Evolutionary conservation across 2,113 vertebrate genomes (phyloP).

Genomic region (Ophiodon elongatus): DNA sequence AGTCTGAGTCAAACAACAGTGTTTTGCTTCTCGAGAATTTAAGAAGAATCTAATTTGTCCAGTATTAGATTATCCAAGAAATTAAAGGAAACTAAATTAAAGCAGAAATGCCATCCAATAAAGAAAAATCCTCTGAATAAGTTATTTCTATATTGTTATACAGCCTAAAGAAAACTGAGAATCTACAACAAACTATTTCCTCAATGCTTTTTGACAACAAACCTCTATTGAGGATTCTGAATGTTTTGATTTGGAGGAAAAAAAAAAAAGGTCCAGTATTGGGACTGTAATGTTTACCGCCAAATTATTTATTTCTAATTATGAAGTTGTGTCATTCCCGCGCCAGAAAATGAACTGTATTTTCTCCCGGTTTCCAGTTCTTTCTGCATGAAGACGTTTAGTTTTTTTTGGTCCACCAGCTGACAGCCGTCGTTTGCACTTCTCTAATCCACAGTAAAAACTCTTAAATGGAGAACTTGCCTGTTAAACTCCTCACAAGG

Average conservation of each 20-base stretch:
- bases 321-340: neutral
- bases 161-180: neutral
- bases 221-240: too few relatives aligned
- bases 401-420: neutral
- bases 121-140: slow-evolving; percentile 38
- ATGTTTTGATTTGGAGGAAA: neutral
- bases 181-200: neutral
- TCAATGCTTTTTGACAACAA: too few relatives aligned
- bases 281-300: too few relatives aligned
- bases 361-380: neutral
- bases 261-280: neutral
- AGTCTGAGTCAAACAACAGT: slow-evolving; percentile 16
- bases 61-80: slow-evolving; percentile 50
- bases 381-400: neutral
- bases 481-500: slow-evolving; percentile 54
- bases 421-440: slow-evolving; percentile 11
- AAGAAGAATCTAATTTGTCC: slow-evolving; percentile 45
- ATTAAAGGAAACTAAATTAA: slow-evolving; percentile 41
- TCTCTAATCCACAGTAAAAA: slow-evolving; percentile 23
- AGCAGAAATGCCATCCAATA: slow-evolving; percentile 29
- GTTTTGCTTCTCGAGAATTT: slow-evolving; percentile 22
- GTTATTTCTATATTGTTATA: neutral
- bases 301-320: neutral
- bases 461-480: slow-evolving; percentile 25
- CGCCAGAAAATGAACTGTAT: neutral